Conservation (phyloP, 2,888 invertebrate species). For the Thyatira batis region DNA sequence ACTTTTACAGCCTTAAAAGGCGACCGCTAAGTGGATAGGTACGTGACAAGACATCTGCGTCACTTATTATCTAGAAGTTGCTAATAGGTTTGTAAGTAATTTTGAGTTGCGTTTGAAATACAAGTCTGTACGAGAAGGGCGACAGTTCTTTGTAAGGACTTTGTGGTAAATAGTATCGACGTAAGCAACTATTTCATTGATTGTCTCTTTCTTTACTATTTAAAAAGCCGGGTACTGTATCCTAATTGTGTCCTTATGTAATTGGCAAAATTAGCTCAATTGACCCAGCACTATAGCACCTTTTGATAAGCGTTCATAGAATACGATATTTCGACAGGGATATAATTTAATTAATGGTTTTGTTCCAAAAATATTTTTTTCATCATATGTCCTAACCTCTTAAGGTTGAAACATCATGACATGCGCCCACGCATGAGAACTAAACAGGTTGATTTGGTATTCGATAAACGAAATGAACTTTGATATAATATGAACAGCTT, state of each 20-base stretch:
- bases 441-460: too few species aligned
- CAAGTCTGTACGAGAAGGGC: too few species aligned
- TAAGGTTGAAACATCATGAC: neutral
- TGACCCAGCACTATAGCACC: slow-evolving; percentile 15
- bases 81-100: too few species aligned
- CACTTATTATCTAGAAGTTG: too few species aligned
- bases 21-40: too few species aligned
- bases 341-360: neutral
- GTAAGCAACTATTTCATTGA: neutral
- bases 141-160: too few species aligned
- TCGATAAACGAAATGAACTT: too few species aligned
- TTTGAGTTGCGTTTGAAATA: too few species aligned
- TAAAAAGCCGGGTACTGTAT: neutral
- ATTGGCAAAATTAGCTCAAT: neutral
- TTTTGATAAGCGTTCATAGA: slow-evolving; percentile 36
- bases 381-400: neutral
- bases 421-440: neutral
- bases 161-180: neutral
- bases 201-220: neutral
- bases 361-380: neutral
- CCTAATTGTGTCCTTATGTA: neutral
- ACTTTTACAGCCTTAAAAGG: too few species aligned
- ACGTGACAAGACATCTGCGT: too few species aligned
- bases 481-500: too few species aligned
- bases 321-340: slow-evolving; percentile 27